These are phyloP conservation scores for Mythimna pallens DNA, from an alignment of 2,888 invertebrate genomes.

Conservation along the genomic window DNA sequence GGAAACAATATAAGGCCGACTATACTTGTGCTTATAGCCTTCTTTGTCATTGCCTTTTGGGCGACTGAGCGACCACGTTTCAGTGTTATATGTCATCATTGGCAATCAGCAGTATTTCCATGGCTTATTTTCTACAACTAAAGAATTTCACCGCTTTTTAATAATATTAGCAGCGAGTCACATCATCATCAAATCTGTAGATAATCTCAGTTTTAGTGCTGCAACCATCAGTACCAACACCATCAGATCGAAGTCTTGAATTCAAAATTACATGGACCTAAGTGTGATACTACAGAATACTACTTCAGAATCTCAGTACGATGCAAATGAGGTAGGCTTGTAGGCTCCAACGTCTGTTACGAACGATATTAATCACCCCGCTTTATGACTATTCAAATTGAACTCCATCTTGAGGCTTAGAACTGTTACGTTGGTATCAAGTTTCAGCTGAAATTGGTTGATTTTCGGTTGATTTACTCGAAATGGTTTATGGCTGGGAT, in stretches of 20 bases:
- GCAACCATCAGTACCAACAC: no score
- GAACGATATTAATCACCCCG: constrained; percentile 49
- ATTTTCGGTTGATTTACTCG: constrained; percentile 38
- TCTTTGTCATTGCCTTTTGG: no score
- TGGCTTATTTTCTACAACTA: no score
- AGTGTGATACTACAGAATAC: constrained; percentile 14
- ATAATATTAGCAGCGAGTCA: no score
- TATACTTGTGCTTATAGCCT: no score
- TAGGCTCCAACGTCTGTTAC: constrained; percentile 55
- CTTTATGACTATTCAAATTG: constrained; percentile 63
- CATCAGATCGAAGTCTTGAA: background rate
- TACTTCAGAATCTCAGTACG: constrained; percentile 18
- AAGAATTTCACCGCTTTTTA: no score
- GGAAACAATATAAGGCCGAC: no score
- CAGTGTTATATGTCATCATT: no score
- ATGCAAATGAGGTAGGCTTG: constrained; percentile 52
- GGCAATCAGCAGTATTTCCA: no score
- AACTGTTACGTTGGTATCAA: constrained; percentile 28
- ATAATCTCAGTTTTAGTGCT: no score
- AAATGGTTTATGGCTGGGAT: constrained; percentile 18
- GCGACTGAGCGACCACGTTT: no score
- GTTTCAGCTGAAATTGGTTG: constrained; percentile 44
- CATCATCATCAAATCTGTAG: no score
- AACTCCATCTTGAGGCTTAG: constrained; percentile 48
- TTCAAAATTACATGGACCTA: background rate